Conservation (phyloP, 2,888 invertebrate genomes). For the Celastrina argiolus region DNA sequence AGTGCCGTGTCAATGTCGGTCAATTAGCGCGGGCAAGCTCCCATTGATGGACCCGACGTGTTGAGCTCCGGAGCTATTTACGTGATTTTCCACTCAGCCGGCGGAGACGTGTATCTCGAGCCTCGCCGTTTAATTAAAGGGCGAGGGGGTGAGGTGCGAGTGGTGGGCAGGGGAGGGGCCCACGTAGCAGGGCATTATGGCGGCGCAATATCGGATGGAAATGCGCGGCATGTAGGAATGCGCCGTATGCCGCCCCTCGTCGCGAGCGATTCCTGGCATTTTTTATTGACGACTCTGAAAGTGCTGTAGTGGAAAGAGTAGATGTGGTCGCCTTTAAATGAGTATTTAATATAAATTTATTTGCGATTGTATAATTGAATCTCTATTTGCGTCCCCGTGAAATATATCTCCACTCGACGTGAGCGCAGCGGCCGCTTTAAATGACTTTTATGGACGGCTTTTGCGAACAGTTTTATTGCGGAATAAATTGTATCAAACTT, state of each 20-base stretch:
- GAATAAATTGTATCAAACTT: not conserved
- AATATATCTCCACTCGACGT: not conserved
- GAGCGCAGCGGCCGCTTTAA: not conserved
- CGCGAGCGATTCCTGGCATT: slow-evolving; percentile 75
- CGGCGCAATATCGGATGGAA: slow-evolving; percentile 78
- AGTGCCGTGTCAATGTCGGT: slow-evolving; percentile 15
- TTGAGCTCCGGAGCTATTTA: slow-evolving; percentile 67
- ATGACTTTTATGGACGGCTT: slow-evolving; percentile 5
- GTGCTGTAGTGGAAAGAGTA: slow-evolving; percentile 59
- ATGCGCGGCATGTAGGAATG: slow-evolving; percentile 78
- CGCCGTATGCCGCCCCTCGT: slow-evolving; percentile 70
- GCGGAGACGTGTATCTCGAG: slow-evolving; percentile 72
- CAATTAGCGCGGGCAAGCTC: slow-evolving; percentile 32
- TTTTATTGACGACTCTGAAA: slow-evolving; percentile 75
- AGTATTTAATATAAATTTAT: slow-evolving; percentile 28
- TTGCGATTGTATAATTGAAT: slow-evolving; percentile 17
- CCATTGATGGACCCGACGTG: slow-evolving; percentile 48
- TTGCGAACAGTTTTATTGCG: not conserved
- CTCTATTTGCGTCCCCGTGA: not conserved
- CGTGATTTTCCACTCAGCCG: slow-evolving; percentile 71
- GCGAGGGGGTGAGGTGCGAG: slow-evolving; percentile 62
- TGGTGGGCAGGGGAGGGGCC: slow-evolving; percentile 30
- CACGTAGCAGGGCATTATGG: slow-evolving; percentile 72
- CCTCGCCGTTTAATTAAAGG: slow-evolving; percentile 78
- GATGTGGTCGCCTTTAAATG: slow-evolving; percentile 41